These are phyloP conservation scores for Tipula vernalis DNA, from an alignment of 2,888 invertebrate genomes.

Conservation along the genomic window DNA sequence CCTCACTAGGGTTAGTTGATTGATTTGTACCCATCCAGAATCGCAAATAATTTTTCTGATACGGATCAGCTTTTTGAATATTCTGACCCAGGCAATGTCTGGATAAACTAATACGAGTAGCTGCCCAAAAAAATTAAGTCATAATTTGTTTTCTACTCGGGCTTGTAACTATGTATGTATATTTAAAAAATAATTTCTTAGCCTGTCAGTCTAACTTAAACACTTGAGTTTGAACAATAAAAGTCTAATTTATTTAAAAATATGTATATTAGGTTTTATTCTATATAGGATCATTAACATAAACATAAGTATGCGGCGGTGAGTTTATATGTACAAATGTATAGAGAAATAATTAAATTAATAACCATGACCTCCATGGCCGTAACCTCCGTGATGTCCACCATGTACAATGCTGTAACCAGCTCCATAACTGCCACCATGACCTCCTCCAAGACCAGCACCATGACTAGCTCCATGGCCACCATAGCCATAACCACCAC, in stretches of 20 bases:
- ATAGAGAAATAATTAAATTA: neutral
- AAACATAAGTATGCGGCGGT: neutral
- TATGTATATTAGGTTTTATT: neutral
- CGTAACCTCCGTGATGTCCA: neutral
- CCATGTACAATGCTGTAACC: neutral
- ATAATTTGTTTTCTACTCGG: no score
- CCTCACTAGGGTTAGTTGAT: no score
- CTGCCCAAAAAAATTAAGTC: no score
- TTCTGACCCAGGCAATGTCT: no score
- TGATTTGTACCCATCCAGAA: no score
- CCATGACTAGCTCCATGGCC: neutral
- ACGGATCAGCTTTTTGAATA: no score
- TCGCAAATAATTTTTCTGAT: no score
- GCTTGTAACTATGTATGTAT: no score
- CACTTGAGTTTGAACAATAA: neutral
- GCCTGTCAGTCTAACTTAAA: no score
- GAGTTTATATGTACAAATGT: neutral
- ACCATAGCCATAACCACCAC: constrained; percentile 8
- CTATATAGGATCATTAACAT: neutral
- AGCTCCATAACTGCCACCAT: neutral
- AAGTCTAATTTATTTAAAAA: neutral
- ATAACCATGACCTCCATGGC: neutral
- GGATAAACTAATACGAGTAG: no score
- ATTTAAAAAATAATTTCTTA: no score
- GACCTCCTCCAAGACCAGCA: neutral